Evolutionary conservation across 2,888 invertebrate genomes (phyloP), one percentile per base, ranked within the genome.

Genomic region (Agrotis clavis): DNA sequence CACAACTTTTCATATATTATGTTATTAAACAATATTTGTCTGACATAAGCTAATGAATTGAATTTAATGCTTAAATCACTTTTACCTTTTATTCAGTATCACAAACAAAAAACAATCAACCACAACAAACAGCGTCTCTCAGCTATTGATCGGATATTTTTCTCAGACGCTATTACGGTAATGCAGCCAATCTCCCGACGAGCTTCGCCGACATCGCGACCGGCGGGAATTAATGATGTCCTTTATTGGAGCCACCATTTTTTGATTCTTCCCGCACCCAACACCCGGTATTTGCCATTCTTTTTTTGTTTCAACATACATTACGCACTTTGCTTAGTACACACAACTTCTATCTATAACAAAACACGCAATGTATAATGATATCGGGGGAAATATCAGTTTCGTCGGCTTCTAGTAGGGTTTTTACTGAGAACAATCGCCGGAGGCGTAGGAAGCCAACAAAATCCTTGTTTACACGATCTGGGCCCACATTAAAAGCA

Each of bases 221-320:
- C 90, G 91, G 91, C 92, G 93, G 96, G 97, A 97, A 97, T 97
- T 97, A 97, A 97, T 97, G 97, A 97, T 97, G 96, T 94, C 96
- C 97, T 97, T 97, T 97, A 97, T 97, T 97, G 97, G 96, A 97
- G 97, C 96, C 96, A 97, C 97, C 97, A 97, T 97, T 97, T 97
- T 97, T 97, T 97, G 97, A 97, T 97, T 96, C 95, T 92, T 90
- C 89, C 87, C 82, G 81, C 82, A 80, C 82, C 85, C 67, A 66
- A 61, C n/a, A 35, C 57, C 45, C 68, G 68, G 67, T 0, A 47
- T 21, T 47, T n/a, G 13, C 54, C 35, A 13, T 4, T 9, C 11
- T 48, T 9, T 6, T 21, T 50, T 63, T 14, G 53, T n/a, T 67
- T 30, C 9, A 1, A n/a, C 1, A 56, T 71, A 62, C 83, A 79